Base-by-base conservation (phyloP, 2,113 vertebrate species). In the Mellivora capensis region DNA sequence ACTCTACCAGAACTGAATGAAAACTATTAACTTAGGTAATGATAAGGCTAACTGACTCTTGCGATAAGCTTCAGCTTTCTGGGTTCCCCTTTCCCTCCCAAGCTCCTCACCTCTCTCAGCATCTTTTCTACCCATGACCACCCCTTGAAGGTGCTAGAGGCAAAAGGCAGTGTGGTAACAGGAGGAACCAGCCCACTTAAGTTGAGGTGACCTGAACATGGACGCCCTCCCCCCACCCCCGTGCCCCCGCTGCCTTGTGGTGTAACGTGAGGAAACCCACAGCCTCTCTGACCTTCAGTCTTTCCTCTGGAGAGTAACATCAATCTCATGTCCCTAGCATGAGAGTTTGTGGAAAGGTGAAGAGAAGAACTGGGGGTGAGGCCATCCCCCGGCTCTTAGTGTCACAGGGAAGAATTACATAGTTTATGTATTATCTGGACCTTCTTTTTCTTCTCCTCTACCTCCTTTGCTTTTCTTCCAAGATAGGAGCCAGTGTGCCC, bases 381-480 rank as follows among this genome's bases (percentile, higher is more conserved):
- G 25, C 15, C 67, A 31, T 52, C 72, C 21, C 52, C 39, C 4
- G 1, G 25, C 21, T 44, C 29, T 27, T 82, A 59, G 31, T 42
- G 20, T 31, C n/a, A 39, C 20, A 47, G n/a, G 54, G n/a, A 82
- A 39, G 61, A n/a, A 69, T 34, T 37, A 11, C 4, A 15, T 0
- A 18, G 44, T 54, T 57, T 64, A 0, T 47, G 23, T 6, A 4
- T 57, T 34, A 39, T 7, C 29, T 11, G 37, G 11, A 12, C 10
- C 72, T 59, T 37, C 15, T 13, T 61, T 82, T 82, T 44, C 11
- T 49, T 84, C 31, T 52, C 29, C 2, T 54, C 21, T 97, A 42
- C 39, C 34, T 96, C 54, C 52, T 89, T 57, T 13, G 5, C 80
- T 94, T 98, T 96, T 62, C 52, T 89, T 76, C 44, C 25, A 72